Conservation (phyloP, 2,888 invertebrate genomes). For the Stegana nigrithorax region DNA sequence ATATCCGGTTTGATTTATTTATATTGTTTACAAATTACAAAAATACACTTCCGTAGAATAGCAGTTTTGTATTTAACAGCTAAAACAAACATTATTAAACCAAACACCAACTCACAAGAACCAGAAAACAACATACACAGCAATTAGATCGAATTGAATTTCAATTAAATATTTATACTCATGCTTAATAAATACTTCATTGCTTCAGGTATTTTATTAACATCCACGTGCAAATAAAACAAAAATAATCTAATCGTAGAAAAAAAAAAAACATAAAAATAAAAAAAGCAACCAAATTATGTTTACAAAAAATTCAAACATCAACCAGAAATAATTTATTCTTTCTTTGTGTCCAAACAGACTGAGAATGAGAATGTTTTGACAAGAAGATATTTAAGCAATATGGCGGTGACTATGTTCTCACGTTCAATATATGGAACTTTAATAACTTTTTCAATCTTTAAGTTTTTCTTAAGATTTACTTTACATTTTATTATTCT, state of each 20-base stretch:
- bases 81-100: not conserved
- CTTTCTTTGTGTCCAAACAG: conserved; percentile 7
- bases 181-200: too few relatives aligned
- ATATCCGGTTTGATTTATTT: not conserved
- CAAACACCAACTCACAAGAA: conserved; percentile 20
- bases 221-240: not conserved
- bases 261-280: not conserved
- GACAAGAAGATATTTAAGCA: conserved; percentile 65
- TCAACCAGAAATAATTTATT: not conserved
- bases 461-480: conserved; percentile 9
- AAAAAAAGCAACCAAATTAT: not conserved
- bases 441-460: conserved; percentile 15
- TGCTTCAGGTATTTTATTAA: conserved; percentile 41
- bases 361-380: conserved; percentile 13
- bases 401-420: conserved; percentile 69
- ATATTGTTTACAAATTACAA: not conserved
- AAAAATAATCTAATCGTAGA: not conserved
- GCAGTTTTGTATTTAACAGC: not conserved
- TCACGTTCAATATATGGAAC: conserved; percentile 16
- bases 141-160: not conserved
- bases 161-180: too few relatives aligned
- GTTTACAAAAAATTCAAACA: not conserved
- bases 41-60: not conserved
- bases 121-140: conserved; percentile 20
- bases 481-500: not conserved